phyloP scores from a whole-genome alignment of 2,797 vertebrate genomes.

The Amazona ochrocephala region DNA sequence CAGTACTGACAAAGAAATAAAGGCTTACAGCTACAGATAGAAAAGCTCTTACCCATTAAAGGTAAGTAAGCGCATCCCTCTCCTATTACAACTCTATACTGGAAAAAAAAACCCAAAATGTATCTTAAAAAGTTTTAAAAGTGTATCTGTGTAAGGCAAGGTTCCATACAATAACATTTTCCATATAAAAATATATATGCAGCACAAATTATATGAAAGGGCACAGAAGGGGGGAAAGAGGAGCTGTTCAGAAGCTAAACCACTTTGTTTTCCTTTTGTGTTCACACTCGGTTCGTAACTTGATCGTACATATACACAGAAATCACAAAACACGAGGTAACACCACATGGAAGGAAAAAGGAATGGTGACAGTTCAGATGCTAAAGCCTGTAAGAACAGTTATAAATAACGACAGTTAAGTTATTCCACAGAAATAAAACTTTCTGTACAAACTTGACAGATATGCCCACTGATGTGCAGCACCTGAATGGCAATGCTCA shows the following conservation, averaged over 20 bases:
- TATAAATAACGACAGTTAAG: accelerated
- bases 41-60: not conserved
- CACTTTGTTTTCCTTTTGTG: not conserved
- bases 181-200: accelerated
- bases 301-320: accelerated
- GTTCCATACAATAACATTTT: accelerated
- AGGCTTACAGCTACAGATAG: not conserved
- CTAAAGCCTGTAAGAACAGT: not conserved
- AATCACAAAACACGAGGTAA: not conserved
- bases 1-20: not conserved
- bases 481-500: accelerated
- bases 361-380: accelerated
- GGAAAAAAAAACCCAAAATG: accelerated
- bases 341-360: accelerated
- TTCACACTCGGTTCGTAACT: accelerated
- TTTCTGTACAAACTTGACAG: accelerated
- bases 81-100: accelerated
- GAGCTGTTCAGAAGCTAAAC: not conserved
- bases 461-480: accelerated
- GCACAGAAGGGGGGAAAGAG: not conserved
- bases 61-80: not conserved
- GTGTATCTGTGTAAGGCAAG: not conserved
- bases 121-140: not conserved
- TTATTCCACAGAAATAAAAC: not conserved
- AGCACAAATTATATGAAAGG: not conserved